Evolutionary conservation across 2,888 invertebrate genomes (phyloP), one percentile per base, ranked within the genome.

Genomic region (Apodemia mormo): DNA sequence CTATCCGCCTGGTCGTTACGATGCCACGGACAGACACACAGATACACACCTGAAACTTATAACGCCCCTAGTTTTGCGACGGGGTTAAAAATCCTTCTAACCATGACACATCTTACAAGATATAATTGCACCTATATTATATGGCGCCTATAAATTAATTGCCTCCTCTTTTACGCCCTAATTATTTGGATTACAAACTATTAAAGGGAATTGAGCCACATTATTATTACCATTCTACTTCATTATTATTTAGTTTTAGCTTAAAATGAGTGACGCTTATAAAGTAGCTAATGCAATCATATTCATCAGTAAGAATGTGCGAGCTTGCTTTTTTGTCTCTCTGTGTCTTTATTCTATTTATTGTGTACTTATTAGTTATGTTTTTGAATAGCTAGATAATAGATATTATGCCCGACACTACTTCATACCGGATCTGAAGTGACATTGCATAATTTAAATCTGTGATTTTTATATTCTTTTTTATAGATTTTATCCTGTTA

Each of bases 401-500:
- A 88, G 85, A 85, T 85, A 79, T 81, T 81, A 80, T 82, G 82
- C 86, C 84, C 85, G 86, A 87, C 82, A 82, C 82, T 85, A 83
- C 89, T 89, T 89, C 88, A 85, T 83, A 86, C 87, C 85, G 85
- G 85, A 88, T 89, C 88, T 89, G 88, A 91, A 88, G 90, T 89
- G 90, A 90, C 90, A 87, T 90, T 88, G 93, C 93, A 92, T 93
- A 92, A 92, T 92, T 91, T 90, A 81, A 86, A 92, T 91, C 93
- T 93, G 93, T 93, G 93, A 93, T 93, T 92, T 92, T 92, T 93
- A 89, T 90, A 89, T 88, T 88, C 88, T 86, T 86, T 85, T 86
- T 87, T 85, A 86, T 89, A 92, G 88, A 86, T 86, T 80, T 91
- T 91, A 90, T 88, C 85, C 88, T 90, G 88, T 87, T 88, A 88